These are phyloP conservation scores for Galaxias olidus DNA, from an alignment of 2,797 vertebrate genomes.

Conservation along the genomic window DNA sequence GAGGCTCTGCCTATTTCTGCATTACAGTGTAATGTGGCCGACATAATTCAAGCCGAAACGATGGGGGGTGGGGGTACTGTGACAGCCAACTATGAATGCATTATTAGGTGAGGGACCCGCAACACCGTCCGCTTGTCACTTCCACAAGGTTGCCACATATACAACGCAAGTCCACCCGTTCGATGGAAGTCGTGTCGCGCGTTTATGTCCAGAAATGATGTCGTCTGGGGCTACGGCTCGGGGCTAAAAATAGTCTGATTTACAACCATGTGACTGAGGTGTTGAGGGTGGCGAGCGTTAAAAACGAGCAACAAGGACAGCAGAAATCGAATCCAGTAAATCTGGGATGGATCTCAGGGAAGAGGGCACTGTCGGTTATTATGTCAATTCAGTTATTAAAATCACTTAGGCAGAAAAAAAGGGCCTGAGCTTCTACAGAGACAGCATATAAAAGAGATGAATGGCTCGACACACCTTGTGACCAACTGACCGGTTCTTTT, in stretches of 20 bases:
- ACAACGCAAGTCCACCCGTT: constrained; percentile 39
- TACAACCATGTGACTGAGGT: constrained; percentile 15
- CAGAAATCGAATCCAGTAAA: constrained; percentile 31
- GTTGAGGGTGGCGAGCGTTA: constrained; percentile 2
- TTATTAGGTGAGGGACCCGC: constrained; percentile 42
- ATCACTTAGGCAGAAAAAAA: constrained; percentile 48
- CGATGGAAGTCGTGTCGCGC: constrained; percentile 54
- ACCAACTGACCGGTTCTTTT: background rate
- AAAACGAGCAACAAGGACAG: constrained; percentile 26
- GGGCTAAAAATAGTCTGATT: constrained; percentile 58
- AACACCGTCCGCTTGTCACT: constrained; percentile 49
- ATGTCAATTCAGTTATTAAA: constrained; percentile 56
- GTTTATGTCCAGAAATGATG: constrained; percentile 43
- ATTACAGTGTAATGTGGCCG: constrained; percentile 28
- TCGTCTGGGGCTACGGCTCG: constrained; percentile 39
- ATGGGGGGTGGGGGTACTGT: constrained; percentile 22
- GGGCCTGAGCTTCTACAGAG: constrained; percentile 2
- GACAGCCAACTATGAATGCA: constrained; percentile 48
- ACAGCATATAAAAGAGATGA: constrained; percentile 38
- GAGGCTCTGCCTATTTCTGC: constrained; percentile 20
- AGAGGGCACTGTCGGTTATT: constrained; percentile 36
- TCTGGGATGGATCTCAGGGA: constrained; percentile 35
- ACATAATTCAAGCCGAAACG: constrained; percentile 43
- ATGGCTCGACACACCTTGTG: constrained; percentile 33
- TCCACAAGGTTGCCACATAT: constrained; percentile 48